Percentiles rank a stretch among this genome's conserved stretches.
These are phyloP conservation scores for Xestoiulus laeticollis DNA, from an alignment of 2,888 invertebrate species.

Conservation along the genomic window DNA sequence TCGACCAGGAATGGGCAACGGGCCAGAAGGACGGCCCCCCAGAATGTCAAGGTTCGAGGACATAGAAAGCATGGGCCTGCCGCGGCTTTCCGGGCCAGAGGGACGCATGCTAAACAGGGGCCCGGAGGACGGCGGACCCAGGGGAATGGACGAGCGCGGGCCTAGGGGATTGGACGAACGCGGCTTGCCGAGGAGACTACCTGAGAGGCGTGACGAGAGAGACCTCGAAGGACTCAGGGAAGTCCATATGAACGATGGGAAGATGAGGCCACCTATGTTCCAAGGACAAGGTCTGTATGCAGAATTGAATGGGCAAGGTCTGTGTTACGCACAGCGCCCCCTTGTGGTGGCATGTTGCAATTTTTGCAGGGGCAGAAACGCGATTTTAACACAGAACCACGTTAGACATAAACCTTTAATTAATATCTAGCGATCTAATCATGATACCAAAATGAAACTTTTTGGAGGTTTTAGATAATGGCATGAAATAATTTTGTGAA, in stretches of 20 bases:
- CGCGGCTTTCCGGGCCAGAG: neutral
- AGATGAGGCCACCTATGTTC: conserved; percentile 31
- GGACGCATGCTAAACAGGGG: neutral
- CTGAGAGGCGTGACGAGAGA: neutral
- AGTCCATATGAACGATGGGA: neutral
- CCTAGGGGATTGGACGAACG: neutral
- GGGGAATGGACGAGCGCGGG: neutral
- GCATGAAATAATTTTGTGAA: no score
- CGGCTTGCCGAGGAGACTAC: neutral
- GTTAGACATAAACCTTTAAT: no score
- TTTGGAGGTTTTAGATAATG: no score
- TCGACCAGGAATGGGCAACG: neutral
- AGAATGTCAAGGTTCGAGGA: neutral
- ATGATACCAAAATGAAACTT: no score
- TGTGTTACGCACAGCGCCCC: no score
- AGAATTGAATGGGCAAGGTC: no score
- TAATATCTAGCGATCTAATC: no score
- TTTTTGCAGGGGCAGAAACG: no score
- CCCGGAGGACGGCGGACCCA: neutral
- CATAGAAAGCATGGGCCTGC: neutral
- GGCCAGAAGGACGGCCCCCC: neutral
- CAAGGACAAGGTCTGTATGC: conserved; percentile 47
- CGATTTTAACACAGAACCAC: no score
- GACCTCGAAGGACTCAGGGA: conserved; percentile 36
- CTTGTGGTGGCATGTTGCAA: no score